phyloP scores from a whole-genome alignment of 2,113 vertebrate species.

The Erinaceus europaeus region DNA sequence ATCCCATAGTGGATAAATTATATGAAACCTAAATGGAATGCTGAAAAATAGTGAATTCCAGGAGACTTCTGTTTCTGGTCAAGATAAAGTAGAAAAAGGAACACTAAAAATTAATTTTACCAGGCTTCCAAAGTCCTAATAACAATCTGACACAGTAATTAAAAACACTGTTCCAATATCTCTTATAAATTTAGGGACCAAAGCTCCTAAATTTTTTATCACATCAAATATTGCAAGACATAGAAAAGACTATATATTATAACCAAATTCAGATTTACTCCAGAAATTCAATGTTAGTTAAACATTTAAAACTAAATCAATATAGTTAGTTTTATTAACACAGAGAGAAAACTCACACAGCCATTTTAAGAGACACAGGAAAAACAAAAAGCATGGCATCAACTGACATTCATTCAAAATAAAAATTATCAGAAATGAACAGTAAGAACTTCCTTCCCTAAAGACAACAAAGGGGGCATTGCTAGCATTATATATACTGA shows the following conservation, averaged over 20 bases:
- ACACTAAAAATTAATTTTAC: neutral
- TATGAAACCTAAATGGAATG: neutral
- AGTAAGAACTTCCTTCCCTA: neutral
- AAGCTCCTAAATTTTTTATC: neutral
- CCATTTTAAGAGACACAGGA: neutral
- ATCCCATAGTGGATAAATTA: neutral
- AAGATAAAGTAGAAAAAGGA: neutral
- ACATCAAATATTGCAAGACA: neutral
- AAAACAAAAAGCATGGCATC: neutral
- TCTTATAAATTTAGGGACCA: neutral
- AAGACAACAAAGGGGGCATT: neutral
- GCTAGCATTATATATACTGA: neutral
- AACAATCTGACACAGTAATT: neutral
- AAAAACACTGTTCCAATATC: neutral
- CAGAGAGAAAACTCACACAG: neutral
- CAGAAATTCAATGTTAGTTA: neutral
- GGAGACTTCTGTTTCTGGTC: neutral
- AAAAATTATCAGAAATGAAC: slow-evolving; percentile 21
- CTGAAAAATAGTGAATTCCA: neutral
- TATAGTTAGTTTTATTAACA: neutral
- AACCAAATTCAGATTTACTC: neutral
- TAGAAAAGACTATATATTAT: neutral
- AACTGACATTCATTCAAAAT: slow-evolving; percentile 18
- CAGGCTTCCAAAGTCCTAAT: neutral
- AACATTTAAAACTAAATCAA: neutral